Conservation (phyloP, 1,140 invertebrate genomes). For the Leptestheria dahalacensis region DNA sequence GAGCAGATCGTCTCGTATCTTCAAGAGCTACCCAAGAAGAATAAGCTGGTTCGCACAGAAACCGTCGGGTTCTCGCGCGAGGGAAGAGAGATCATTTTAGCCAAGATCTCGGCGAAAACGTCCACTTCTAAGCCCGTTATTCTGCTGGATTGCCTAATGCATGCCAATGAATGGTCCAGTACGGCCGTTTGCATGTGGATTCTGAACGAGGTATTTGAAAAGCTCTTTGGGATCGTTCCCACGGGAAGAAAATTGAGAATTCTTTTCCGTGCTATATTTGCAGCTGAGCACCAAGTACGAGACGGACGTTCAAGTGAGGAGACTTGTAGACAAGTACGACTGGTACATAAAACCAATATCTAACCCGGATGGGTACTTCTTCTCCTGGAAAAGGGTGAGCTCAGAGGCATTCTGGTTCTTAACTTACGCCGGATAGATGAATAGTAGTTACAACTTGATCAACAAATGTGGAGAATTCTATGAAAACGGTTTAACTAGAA, state of each 20-base stretch:
- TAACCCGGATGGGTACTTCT: constrained; percentile 78
- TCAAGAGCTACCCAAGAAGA: neutral
- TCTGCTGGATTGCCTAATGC: constrained; percentile 46
- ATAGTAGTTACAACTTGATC: too few species aligned
- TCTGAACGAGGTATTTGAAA: constrained; percentile 48
- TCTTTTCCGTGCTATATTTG: too few species aligned
- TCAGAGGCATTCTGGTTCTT: neutral
- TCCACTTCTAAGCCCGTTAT: constrained; percentile 16
- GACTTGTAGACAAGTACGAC: constrained; percentile 57
- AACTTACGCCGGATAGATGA: neutral
- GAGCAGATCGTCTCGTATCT: neutral
- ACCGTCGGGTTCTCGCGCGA: neutral
- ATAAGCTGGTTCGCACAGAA: neutral
- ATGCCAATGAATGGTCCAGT: constrained; percentile 83
- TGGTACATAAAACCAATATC: constrained; percentile 66
- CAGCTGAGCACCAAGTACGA: constrained; percentile 17
- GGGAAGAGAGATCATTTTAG: neutral
- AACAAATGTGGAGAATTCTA: too few species aligned
- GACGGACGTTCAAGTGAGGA: constrained; percentile 24
- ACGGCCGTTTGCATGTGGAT: constrained; percentile 69
- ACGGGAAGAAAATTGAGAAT: too few species aligned
- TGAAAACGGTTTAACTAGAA: too few species aligned
- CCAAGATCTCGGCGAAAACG: neutral
- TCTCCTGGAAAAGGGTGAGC: constrained; percentile 40
- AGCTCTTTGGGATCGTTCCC: neutral